Conservation (phyloP, 2,113 vertebrate species). For the Podarcis raffonei region DNA sequence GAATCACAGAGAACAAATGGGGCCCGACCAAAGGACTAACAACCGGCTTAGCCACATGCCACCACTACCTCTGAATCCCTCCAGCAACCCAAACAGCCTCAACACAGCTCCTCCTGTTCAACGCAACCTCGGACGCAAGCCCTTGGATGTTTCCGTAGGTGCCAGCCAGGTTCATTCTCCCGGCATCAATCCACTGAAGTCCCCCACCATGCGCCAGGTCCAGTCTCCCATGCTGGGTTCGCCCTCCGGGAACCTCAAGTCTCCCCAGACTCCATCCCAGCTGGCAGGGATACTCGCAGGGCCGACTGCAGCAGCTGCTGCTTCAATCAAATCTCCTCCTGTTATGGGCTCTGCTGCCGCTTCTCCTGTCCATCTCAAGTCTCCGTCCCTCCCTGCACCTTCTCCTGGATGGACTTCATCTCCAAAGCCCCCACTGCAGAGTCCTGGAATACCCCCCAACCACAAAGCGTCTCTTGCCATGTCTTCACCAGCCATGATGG, state of each 20-base stretch:
- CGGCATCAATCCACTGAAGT: constrained; percentile 94
- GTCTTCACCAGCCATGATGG: constrained; percentile 97
- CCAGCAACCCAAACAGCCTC: constrained; percentile 82
- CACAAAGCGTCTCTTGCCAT: constrained; percentile 91
- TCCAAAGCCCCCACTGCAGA: constrained; percentile 97
- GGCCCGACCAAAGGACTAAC: constrained; percentile 96
- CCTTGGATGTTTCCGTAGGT: constrained; percentile 90
- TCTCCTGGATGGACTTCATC: constrained; percentile 98
- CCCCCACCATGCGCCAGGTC: constrained; percentile 95
- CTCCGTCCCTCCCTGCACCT: constrained; percentile 95
- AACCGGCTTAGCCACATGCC: constrained; percentile 96
- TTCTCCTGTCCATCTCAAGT: constrained; percentile 99
- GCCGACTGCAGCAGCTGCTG: constrained; percentile 86
- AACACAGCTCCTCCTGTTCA: constrained; percentile 77
- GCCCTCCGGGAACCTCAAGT: constrained; percentile 97
- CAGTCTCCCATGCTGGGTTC: constrained; percentile 98
- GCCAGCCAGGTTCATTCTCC: constrained; percentile 94
- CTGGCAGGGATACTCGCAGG: constrained; percentile 95
- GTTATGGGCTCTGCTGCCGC: constrained; percentile 98
- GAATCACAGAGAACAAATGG: constrained; percentile 90
- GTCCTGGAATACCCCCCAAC: constrained; percentile 94
- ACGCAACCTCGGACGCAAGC: constrained; percentile 88
- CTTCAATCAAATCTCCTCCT: constrained; percentile 96
- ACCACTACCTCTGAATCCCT: constrained; percentile 87
- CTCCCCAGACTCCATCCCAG: constrained; percentile 97